These are phyloP conservation scores for Nannoperca obscura DNA, from an alignment of 2,797 vertebrate species.

Conservation along the genomic window DNA sequence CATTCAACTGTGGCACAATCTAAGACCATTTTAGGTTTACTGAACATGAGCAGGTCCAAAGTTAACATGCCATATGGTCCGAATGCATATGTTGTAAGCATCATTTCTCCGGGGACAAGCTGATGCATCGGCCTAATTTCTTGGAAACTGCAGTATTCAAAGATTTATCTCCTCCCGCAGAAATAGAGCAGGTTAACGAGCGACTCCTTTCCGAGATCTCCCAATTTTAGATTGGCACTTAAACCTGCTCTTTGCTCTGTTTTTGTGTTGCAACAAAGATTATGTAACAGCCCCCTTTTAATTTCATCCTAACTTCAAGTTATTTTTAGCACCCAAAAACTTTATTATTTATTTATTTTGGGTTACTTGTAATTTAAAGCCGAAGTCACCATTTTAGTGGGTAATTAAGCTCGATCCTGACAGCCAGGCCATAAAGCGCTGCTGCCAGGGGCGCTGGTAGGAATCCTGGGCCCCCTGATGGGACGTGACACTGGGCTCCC, in stretches of 20 bases:
- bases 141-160: constrained; percentile 20
- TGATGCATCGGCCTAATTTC: constrained; percentile 50
- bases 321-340: constrained; percentile 30
- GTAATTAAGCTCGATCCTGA: constrained; percentile 47
- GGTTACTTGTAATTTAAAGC: constrained; percentile 25
- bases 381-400: constrained; percentile 18
- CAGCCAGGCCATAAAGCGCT: constrained; percentile 45
- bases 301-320: constrained; percentile 11
- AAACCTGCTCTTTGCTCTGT: constrained; percentile 35
- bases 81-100: constrained; percentile 52
- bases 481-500: constrained; percentile 61
- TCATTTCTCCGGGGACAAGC: constrained; percentile 53
- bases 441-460: constrained; percentile 68
- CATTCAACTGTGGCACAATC: constrained; percentile 2
- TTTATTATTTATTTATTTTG: constrained; percentile 6
- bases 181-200: constrained; percentile 48
- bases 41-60: constrained; percentile 16
- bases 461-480: constrained; percentile 72
- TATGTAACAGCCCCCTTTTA: constrained; percentile 19
- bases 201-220: constrained; percentile 15
- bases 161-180: constrained; percentile 10
- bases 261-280: constrained; percentile 10
- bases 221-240: constrained; percentile 2
- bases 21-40: constrained; percentile 7
- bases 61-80: constrained; percentile 50